Base-by-base conservation (phyloP, 2,797 vertebrate species). In the Capromys pilorides region DNA sequence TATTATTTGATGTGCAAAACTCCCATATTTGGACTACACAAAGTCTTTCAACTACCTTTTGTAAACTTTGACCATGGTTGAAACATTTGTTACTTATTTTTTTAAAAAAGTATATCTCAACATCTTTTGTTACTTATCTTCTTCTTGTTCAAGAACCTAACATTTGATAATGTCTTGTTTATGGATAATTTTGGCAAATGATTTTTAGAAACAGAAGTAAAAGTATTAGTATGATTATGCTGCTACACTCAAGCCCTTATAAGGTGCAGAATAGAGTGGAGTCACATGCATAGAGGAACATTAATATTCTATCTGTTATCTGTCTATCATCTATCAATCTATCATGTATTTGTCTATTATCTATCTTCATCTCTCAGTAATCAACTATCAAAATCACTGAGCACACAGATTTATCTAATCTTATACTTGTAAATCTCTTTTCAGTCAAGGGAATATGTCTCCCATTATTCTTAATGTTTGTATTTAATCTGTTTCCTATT, bases 51-150 rank as follows among this genome's bases (percentile, higher is more conserved):
- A 28, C 22, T 75, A 14, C 1, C 1, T 62, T 87, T 80, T 84
- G 49, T 93, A n/a, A 80, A 80, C 19, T 88, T 45, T 66, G 28
- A 57, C 61, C 31, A 57, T 81, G n/a, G 2, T 31, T 22, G 28
- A 66, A 67, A 54, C 39, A 85, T 67, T 67, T 67, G n/a, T 26
- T 22, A 31, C 24, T 85, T 75, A 75, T 80, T 93, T 88, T 95
- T 10, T 41, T 3, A 13, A 78, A 62, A 10, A 54, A 88, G 45
- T 1, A 79, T 73, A 80, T 73, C 41, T 36, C 14, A 49, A 28
- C 11, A 10, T 61, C 3, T 71, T 41, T 8, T 78, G 45, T 6
- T 75, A 62, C 13, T 39, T 86, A 12, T 33, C 61, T 21, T 54
- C 28, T 18, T 6, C 24, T 24, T 10, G 1, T 6, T 49, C 3